phyloP scores from a whole-genome alignment of 1,140 invertebrate genomes.

The Scylla paramamosain region DNA sequence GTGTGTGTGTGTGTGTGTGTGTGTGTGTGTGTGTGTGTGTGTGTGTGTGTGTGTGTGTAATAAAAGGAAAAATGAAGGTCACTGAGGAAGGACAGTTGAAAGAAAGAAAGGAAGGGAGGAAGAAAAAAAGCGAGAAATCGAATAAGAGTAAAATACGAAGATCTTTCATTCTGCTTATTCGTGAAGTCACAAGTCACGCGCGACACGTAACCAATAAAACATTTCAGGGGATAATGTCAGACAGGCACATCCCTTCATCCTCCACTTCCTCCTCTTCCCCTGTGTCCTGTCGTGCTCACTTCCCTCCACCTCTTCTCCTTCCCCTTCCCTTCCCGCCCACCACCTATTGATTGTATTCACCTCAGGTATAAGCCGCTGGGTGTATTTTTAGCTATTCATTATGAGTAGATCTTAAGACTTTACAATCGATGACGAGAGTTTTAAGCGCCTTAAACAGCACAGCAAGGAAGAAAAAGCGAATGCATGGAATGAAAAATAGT shows the following conservation, averaged over 20 bases:
- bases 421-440: background rate
- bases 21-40: too few species aligned
- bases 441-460: too few species aligned
- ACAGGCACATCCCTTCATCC: background rate
- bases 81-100: too few species aligned
- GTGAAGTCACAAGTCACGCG: background rate
- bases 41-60: too few species aligned
- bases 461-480: too few species aligned
- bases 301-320: background rate
- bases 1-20: too few species aligned
- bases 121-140: background rate
- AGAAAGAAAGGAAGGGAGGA: background rate
- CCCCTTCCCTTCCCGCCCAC: background rate
- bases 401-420: background rate
- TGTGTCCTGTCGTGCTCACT: background rate
- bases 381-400: background rate
- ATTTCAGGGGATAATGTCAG: background rate
- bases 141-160: background rate
- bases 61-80: too few species aligned
- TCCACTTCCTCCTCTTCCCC: background rate
- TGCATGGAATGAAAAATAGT: too few species aligned
- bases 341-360: background rate
- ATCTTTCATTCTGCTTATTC: background rate
- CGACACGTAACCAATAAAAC: background rate
- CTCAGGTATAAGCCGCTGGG: background rate